These are phyloP conservation scores for Drosophila neocordata DNA, from an alignment of 1,140 invertebrate species.

Conservation along the genomic window DNA sequence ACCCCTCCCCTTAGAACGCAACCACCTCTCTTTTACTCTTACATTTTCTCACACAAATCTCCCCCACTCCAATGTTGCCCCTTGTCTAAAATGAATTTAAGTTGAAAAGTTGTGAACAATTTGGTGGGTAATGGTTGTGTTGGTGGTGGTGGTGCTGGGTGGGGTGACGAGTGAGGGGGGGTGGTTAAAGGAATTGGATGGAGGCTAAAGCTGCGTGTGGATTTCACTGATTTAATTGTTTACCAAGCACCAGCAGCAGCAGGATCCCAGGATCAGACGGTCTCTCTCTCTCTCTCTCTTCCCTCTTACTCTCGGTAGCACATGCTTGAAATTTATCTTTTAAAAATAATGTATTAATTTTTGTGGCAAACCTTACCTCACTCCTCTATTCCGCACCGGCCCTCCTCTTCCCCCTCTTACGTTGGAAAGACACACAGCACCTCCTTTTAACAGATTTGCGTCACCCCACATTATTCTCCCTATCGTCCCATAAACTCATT, in stretches of 20 bases:
- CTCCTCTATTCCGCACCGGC: neutral
- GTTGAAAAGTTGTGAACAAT: conserved; percentile 80
- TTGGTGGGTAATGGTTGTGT: conserved; percentile 40
- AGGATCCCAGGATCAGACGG: conserved; percentile 22
- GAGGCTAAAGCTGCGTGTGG: conserved; percentile 64
- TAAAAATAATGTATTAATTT: conserved; percentile 81
- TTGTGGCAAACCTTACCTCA: conserved; percentile 51
- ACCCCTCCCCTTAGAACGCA: no score
- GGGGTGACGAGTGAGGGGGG: no score
- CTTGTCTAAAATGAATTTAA: conserved; percentile 74
- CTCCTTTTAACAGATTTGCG: neutral
- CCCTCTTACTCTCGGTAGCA: no score
- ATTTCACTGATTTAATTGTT: conserved; percentile 81
- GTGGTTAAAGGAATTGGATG: neutral
- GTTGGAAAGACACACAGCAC: no score
- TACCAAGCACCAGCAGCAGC: conserved; percentile 31
- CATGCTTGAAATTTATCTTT: conserved; percentile 75
- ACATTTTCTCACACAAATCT: neutral
- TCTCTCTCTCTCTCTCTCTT: no score
- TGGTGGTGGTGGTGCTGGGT: conserved; percentile 3
- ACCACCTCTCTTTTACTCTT: neutral
- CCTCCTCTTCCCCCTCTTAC: no score
- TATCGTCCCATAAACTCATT: conserved; percentile 70
- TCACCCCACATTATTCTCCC: neutral
- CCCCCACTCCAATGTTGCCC: neutral